Evolutionary conservation across 2,113 vertebrate species (phyloP).

Genomic region (Lathamus discolor): DNA sequence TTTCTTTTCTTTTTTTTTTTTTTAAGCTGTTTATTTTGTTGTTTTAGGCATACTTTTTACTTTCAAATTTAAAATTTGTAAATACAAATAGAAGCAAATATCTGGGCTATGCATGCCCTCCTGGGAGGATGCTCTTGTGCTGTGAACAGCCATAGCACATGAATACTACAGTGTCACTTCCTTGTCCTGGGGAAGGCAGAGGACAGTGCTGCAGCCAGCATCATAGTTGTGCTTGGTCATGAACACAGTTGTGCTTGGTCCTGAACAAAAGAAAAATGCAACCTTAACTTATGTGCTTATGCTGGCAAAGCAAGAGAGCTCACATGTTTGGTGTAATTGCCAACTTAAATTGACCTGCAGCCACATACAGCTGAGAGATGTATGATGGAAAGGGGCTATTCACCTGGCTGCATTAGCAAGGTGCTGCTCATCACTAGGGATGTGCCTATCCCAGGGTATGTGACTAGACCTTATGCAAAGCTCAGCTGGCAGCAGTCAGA

Average conservation of each 20-base stretch:
- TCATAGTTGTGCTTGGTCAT: neutral
- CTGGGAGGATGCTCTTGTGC: neutral
- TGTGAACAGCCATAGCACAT: rapidly evolving
- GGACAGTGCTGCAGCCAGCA: neutral
- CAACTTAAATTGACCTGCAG: neutral
- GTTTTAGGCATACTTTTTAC: neutral
- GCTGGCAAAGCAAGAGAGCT: neutral
- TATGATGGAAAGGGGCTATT: neutral
- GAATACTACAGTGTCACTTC: neutral
- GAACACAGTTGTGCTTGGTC: neutral
- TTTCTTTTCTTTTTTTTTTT: neutral
- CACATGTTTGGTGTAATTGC: neutral
- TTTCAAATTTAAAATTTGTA: neutral
- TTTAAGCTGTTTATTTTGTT: neutral
- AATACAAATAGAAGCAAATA: neutral
- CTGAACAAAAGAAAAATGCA: neutral
- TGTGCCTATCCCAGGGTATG: neutral
- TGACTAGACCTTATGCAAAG: neutral
- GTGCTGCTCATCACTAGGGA: neutral
- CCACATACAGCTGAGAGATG: neutral
- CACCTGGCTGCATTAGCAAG: neutral
- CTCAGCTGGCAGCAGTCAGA: neutral
- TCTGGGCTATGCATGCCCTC: neutral
- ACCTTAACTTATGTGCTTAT: neutral
- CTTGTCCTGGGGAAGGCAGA: neutral